These are phyloP conservation scores for Amorpha juglandis DNA, from an alignment of 2,888 invertebrate species.

Conservation along the genomic window DNA sequence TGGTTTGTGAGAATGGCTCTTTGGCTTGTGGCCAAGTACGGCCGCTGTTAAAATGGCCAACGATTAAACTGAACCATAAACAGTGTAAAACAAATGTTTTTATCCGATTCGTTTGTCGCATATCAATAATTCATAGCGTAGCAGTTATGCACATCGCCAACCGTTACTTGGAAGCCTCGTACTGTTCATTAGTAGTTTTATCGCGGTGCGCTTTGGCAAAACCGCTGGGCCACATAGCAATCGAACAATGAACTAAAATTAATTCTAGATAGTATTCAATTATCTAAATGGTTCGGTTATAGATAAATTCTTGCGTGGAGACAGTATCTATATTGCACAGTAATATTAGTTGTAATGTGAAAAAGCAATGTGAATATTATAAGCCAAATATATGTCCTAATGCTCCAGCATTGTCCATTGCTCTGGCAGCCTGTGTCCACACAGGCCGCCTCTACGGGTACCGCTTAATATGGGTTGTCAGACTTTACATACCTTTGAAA, in stretches of 20 bases:
- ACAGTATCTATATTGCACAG: no score
- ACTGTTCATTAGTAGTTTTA: slow-evolving; percentile 80
- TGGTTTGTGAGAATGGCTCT: slow-evolving; percentile 35
- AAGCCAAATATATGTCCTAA: no score
- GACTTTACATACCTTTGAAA: no score
- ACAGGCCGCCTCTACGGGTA: no score
- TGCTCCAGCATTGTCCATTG: no score
- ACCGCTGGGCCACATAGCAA: slow-evolving; percentile 78
- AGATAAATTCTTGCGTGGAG: no score
- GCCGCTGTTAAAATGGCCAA: slow-evolving; percentile 50
- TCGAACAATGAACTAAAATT: slow-evolving; percentile 50
- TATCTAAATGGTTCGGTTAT: background rate
- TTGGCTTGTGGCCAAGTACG: slow-evolving; percentile 49
- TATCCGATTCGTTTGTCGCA: slow-evolving; percentile 72
- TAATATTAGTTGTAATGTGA: no score
- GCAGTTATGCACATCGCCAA: slow-evolving; percentile 75
- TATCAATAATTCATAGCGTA: slow-evolving; percentile 81
- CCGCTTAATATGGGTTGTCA: no score
- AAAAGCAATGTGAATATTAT: no score
- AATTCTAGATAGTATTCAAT: slow-evolving; percentile 20
- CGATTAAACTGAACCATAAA: slow-evolving; percentile 67
- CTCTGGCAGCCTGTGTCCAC: no score
- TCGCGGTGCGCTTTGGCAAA: slow-evolving; percentile 81
- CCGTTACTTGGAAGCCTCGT: slow-evolving; percentile 82
- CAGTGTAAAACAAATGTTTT: slow-evolving; percentile 73